A percentile compares a stretch with the other conserved stretches of the same genome.
Evolutionary conservation across 2,797 vertebrate species (phyloP).

Genomic region (Natrix natrix): DNA sequence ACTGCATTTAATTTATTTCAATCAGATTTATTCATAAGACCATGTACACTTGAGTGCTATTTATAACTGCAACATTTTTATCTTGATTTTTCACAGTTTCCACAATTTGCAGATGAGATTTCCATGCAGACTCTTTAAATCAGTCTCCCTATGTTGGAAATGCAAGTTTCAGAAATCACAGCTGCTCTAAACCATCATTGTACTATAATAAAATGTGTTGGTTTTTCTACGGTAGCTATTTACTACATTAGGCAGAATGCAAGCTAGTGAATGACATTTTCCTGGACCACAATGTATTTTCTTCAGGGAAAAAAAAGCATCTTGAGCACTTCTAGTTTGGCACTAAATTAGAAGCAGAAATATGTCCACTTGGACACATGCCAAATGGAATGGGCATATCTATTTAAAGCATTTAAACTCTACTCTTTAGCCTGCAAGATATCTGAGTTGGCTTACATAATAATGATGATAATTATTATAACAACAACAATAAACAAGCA

Average conservation of each 20-base stretch:
- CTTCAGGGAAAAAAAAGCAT: not conserved
- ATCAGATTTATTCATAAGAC: not conserved
- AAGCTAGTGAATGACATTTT: not conserved
- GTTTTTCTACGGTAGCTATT: constrained; percentile 1
- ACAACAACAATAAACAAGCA: not conserved
- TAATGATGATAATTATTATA: not conserved
- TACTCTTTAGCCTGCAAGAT: not conserved
- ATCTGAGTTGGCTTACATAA: not conserved
- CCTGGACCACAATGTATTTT: not conserved
- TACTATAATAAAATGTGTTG: not conserved
- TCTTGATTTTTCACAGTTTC: not conserved
- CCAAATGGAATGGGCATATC: not conserved
- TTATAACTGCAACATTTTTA: not conserved
- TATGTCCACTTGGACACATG: not conserved
- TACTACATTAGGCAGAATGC: not conserved
- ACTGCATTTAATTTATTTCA: not conserved
- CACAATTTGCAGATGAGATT: not conserved
- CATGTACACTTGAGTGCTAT: not conserved
- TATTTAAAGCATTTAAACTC: not conserved
- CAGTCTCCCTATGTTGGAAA: not conserved
- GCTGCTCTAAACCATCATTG: not conserved
- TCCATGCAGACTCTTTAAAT: not conserved
- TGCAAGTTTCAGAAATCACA: not conserved
- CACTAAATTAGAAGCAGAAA: not conserved
- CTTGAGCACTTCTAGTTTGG: not conserved